Conservation (phyloP, 2,113 vertebrate genomes). For the Picathartes gymnocephalus region DNA sequence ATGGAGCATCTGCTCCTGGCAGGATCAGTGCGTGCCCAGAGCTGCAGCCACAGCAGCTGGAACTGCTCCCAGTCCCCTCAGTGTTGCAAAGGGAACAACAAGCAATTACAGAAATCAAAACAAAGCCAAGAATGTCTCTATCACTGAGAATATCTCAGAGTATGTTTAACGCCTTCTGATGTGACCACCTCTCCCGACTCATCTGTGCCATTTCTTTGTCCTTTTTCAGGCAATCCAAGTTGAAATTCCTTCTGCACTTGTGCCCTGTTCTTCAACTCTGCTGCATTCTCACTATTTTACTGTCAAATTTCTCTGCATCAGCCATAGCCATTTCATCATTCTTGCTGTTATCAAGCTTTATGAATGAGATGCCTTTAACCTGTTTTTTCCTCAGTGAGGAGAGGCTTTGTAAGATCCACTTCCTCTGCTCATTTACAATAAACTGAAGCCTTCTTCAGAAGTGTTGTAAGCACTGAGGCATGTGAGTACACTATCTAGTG, state of each 20-base stretch:
- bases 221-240: background rate
- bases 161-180: background rate
- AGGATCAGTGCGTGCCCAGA: rapidly evolving
- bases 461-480: background rate
- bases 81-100: background rate
- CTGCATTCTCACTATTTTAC: background rate
- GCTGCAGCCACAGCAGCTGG: rapidly evolving
- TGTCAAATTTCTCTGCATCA: background rate
- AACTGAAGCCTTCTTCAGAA: background rate
- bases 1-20: rapidly evolving
- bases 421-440: background rate
- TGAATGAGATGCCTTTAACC: background rate
- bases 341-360: background rate
- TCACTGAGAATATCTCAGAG: background rate
- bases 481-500: background rate
- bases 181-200: background rate
- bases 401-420: background rate
- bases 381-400: background rate
- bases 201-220: background rate
- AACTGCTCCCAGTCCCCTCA: background rate
- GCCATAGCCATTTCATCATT: background rate
- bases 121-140: background rate
- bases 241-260: background rate
- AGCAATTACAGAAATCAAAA: background rate
- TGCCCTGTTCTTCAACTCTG: background rate